Base-by-base conservation (phyloP, 1,140 invertebrate genomes). In the Brachionus manjavacas region DNA sequence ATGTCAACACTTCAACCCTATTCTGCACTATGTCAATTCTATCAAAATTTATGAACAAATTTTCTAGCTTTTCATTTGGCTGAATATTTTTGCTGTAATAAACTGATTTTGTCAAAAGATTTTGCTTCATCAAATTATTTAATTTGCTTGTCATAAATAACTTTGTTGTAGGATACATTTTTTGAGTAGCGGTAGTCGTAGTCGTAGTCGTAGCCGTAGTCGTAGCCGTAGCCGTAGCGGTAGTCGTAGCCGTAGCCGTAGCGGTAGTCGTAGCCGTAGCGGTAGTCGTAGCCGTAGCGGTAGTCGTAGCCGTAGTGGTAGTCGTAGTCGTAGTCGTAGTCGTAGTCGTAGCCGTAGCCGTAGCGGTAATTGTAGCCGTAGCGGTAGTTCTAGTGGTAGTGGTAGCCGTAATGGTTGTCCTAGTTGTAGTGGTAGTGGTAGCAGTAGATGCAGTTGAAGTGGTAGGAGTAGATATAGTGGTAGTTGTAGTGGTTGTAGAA, bases 1-100 rank as follows among this genome's bases (percentile, higher is more conserved):
- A 76, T 49, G 41, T 76, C 20, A 49, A 11, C 20, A 68, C 79
- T 35, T 81, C 79, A n/a, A 81, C 3, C 66, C 1, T 41, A 66
- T 81, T 81, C 39, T 81, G 2, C 7, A 8, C n/a, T 20, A 64
- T 23, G 39, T 81, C 52, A 43, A 81, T 81, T 7, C 9, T 12
- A 39, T 81, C 79, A 68, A 81, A 81, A 46, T 68, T 64, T 23
- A 81, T 68, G 11, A 68, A 81, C 23, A 76, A 49, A 49, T 76
- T 46, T 25, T 76, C 72, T 28, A 76, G 12, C 52, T 49, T 74
- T 74, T 74, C 39, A 41, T 46, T 43, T 74, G 35, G 4, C 20
- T 43, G 4, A 8, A 41, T 35, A 46, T 20, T 74, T 41, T 74
- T 20, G n/a, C 31, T 74, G 6, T 23, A 9, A 14, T 35, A 70